Conservation (phyloP, 2,888 invertebrate genomes). For the Lepidonotus clava region DNA sequence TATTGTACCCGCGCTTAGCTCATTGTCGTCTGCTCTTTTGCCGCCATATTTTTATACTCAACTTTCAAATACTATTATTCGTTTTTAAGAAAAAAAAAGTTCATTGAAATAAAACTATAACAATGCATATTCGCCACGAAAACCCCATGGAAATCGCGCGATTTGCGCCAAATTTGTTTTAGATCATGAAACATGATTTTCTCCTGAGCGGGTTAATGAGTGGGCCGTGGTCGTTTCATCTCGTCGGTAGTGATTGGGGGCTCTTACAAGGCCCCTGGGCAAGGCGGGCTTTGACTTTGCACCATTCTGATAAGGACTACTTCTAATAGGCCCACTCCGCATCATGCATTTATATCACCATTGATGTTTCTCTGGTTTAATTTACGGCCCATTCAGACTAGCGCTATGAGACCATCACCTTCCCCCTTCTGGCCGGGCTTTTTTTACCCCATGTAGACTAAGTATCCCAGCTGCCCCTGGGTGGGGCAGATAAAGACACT, state of each 20-base stretch:
- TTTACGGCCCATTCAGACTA: background rate
- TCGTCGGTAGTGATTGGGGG: slow-evolving; percentile 11
- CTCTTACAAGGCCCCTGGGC: slow-evolving; percentile 17
- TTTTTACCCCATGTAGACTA: background rate
- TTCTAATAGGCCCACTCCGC: background rate
- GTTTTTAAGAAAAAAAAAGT: background rate
- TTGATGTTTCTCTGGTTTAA: slow-evolving; percentile 38
- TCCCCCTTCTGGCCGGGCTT: background rate
- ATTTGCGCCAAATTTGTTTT: background rate
- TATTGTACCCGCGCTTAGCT: slow-evolving; percentile 10
- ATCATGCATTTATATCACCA: slow-evolving; percentile 53
- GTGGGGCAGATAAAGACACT: background rate
- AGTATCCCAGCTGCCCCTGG: background rate
- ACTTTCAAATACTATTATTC: background rate
- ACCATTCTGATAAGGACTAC: background rate
- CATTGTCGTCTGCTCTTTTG: slow-evolving; percentile 35
- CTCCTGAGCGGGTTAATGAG: background rate
- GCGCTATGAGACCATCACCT: background rate
- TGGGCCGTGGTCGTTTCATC: slow-evolving; percentile 10
- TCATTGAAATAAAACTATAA: background rate
- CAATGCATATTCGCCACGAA: too few species aligned
- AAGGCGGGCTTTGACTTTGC: slow-evolving; percentile 32
- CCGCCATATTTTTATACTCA: background rate
- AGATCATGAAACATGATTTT: background rate
- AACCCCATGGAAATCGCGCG: background rate